Evolutionary conservation across 2,888 invertebrate genomes (phyloP), one percentile per base, ranked within the genome.

Genomic region (Dicranocentrus wangi): DNA sequence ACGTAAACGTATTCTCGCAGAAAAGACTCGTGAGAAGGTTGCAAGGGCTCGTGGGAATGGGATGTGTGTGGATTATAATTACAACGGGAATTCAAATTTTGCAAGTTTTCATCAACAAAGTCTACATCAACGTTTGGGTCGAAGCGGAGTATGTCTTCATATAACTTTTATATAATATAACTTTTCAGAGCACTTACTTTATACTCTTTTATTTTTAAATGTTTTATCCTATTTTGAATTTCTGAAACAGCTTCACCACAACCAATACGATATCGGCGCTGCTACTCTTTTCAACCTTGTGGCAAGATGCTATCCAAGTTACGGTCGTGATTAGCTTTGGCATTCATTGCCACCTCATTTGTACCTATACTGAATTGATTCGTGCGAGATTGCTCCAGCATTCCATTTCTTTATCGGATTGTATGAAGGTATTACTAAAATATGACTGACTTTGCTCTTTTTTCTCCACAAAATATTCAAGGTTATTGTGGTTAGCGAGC

Each of bases 281-380:
- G 2, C 61, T 85, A 77, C 91, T 94, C 28, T 88, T 92, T 51
- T 92, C 93, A 84, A 93, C 94, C 10, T 88, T 94, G 81, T 92
- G 93, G 89, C 94, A 95, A 87, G 94, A 95, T 88, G 92, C 94
- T 89, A 92, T 95, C 72, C 94, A 95, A 89, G 93, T 94, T n/a
- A 93, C 94, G 2, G 92, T 95, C 70, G 92, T 95, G 84, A 93
- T 93, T 32, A 94, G 93, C 88, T 95, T 95, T 88, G 94, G 94
- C 87, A 90, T 95, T 23, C 94, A 95, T 89, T 94, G 93, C 63
- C 94, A 94, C 88, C 89, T 95, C 73, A 88, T 95, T 83, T 92
- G 93, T 82, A 92, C 93, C 0, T 94, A 94, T 87, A 90, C 95
- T 65, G 91, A 92, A 87, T 93, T 93, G 87, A 89, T 95, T 27